phyloP scores from a whole-genome alignment of 2,113 vertebrate species.

The Theristicus caerulescens region DNA sequence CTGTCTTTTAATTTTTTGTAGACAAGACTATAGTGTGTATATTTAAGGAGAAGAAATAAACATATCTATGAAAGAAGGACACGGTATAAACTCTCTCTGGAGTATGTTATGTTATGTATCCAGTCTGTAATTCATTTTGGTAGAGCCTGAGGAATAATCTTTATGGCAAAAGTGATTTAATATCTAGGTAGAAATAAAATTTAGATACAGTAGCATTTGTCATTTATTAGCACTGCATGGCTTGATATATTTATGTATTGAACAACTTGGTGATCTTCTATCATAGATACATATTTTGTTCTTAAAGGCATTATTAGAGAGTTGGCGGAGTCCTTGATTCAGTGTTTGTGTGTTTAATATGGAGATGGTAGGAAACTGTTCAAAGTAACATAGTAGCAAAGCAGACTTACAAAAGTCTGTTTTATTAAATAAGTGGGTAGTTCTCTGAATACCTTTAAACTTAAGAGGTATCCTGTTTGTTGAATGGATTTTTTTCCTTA shows the following conservation, averaged over 20 bases:
- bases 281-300: background rate
- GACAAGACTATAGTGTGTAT: fast-evolving
- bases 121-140: background rate
- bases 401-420: fast-evolving
- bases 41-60: background rate
- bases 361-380: background rate
- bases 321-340: background rate
- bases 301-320: background rate
- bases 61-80: fast-evolving
- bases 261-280: fast-evolving
- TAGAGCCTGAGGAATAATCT: background rate
- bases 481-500: background rate
- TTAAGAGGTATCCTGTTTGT: background rate
- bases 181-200: background rate
- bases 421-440: background rate
- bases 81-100: background rate
- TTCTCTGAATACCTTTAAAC: background rate
- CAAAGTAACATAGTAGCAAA: background rate
- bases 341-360: background rate
- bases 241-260: background rate
- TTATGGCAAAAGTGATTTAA: background rate
- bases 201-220: background rate
- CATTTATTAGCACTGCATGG: background rate
- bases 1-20: background rate
- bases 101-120: fast-evolving